Evolutionary conservation across 2,797 vertebrate genomes (phyloP).

Genomic region (Oreonectes daqikongensis): DNA sequence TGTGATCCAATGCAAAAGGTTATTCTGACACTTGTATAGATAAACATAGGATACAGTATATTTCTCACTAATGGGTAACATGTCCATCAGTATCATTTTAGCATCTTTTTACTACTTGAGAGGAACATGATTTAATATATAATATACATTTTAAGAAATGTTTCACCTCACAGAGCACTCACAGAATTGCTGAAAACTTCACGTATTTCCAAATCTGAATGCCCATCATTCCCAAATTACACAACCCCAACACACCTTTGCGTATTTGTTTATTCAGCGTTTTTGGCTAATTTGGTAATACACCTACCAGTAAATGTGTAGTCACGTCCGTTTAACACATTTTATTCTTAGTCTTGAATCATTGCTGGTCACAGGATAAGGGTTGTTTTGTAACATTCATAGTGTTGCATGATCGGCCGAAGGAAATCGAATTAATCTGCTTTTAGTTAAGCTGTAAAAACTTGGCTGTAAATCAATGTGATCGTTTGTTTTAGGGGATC

Average conservation of each 20-base stretch:
- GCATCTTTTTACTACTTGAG: too few species aligned
- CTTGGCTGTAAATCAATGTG: background rate
- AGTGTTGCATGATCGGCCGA: background rate
- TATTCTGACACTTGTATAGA: too few species aligned
- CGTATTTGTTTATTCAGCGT: background rate
- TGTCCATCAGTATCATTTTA: too few species aligned
- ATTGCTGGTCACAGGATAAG: slow-evolving; percentile 13
- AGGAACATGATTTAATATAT: too few species aligned
- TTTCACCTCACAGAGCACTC: background rate
- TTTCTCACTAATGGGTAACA: too few species aligned
- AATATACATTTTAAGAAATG: too few species aligned
- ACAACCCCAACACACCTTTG: background rate
- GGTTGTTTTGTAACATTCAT: background rate
- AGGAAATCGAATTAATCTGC: background rate
- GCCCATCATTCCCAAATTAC: background rate
- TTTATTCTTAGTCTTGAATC: background rate
- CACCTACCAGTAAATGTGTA: background rate
- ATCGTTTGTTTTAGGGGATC: background rate
- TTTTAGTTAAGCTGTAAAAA: slow-evolving; percentile 16
- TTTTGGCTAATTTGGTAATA: background rate
- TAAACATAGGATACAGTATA: too few species aligned
- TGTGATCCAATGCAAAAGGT: background rate
- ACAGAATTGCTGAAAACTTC: background rate
- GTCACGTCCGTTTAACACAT: background rate
- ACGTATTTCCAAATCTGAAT: background rate